These are phyloP conservation scores for Linhomoeus sp. DNA, from an alignment of 2,888 invertebrate genomes.

Conservation along the genomic window DNA sequence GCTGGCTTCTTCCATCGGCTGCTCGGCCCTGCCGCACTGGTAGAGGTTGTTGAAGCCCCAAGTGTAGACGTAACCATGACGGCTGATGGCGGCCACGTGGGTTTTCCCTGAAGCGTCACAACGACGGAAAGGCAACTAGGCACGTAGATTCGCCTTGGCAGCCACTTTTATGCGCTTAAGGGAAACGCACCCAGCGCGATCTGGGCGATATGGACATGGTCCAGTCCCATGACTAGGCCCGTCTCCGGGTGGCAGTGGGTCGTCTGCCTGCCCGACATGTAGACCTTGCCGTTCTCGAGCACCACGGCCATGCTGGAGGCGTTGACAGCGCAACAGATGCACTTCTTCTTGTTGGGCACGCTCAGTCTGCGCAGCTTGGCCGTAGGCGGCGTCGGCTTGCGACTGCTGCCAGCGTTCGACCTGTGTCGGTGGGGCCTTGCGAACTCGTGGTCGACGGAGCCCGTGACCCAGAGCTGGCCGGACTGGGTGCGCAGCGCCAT, in stretches of 20 bases:
- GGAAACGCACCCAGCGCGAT: constrained; percentile 57
- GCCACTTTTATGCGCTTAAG: no score
- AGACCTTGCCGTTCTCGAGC: constrained; percentile 64
- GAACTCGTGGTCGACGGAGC: no score
- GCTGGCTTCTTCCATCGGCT: no score
- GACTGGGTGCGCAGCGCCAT: background rate
- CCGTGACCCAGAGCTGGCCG: background rate
- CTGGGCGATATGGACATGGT: constrained; percentile 48
- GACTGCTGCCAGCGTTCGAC: no score
- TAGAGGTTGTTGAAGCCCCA: constrained; percentile 85
- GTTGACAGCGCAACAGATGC: constrained; percentile 63
- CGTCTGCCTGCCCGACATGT: constrained; percentile 77
- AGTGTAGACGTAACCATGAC: constrained; percentile 70
- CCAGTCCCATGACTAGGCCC: constrained; percentile 44
- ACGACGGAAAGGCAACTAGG: no score
- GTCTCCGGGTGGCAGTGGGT: constrained; percentile 48
- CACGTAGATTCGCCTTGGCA: no score
- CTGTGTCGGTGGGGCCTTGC: no score
- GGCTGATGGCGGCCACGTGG: constrained; percentile 69
- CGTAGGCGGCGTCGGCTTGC: no score
- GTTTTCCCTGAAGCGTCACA: constrained; percentile 46
- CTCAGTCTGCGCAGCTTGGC: no score
- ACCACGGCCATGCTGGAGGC: constrained; percentile 82
- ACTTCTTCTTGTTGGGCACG: constrained; percentile 7
- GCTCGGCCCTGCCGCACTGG: background rate